Conservation (phyloP, 2,797 vertebrate species). For the Typhlichthys subterraneus region DNA sequence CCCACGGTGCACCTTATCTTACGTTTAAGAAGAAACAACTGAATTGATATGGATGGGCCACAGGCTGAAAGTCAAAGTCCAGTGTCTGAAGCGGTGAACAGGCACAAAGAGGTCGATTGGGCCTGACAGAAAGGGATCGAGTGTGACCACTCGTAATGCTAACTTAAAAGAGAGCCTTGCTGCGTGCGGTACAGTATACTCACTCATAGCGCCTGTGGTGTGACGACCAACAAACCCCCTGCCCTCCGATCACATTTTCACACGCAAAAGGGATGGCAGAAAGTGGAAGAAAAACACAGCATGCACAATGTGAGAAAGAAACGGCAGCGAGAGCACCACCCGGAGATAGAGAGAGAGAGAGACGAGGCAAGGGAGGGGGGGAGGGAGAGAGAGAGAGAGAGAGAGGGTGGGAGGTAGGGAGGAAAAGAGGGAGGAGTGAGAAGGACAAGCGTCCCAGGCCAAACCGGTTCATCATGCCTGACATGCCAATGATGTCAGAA, state of each 20-base stretch:
- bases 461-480: constrained; percentile 61
- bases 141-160: constrained; percentile 13
- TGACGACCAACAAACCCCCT: constrained; percentile 46
- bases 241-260: constrained; percentile 74
- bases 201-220: constrained; percentile 77
- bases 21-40: constrained; percentile 3
- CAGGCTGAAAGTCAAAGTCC: background rate
- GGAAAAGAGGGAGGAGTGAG: constrained; percentile 17
- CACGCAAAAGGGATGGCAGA: constrained; percentile 36
- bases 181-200: constrained; percentile 55
- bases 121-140: too few species aligned
- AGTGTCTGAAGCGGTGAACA: too few species aligned
- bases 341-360: constrained; percentile 50
- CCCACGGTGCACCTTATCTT: background rate
- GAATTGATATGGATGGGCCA: constrained; percentile 16
- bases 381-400: constrained; percentile 9
- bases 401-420: constrained; percentile 35
- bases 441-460: constrained; percentile 50
- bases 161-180: constrained; percentile 20
- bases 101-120: too few species aligned
- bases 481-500: constrained; percentile 66
- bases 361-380: constrained; percentile 18
- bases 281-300: background rate
- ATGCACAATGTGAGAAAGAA: too few species aligned
- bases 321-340: constrained; percentile 14